phyloP scores from a whole-genome alignment of 2,113 vertebrate genomes.

The Vidua macroura region DNA sequence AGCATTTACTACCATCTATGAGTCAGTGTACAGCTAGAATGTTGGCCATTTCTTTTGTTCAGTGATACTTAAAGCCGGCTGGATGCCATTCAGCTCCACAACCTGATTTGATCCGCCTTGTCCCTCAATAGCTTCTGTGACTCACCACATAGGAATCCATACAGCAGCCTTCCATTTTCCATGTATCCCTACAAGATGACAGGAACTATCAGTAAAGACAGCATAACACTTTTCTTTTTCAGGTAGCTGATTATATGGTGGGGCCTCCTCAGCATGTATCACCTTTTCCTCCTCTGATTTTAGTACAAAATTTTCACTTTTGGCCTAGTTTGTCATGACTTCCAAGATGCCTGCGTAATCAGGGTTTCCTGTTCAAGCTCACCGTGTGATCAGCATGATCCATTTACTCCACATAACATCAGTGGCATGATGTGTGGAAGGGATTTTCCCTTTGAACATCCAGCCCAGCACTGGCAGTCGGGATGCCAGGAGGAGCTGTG shows the following conservation, averaged over 20 bases:
- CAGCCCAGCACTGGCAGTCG: not conserved
- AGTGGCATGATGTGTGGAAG: not conserved
- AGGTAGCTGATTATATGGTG: not conserved
- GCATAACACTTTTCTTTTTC: not conserved
- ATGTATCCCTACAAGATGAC: not conserved
- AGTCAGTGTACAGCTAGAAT: not conserved
- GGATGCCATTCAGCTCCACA: not conserved
- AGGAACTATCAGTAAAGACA: not conserved
- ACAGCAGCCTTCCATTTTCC: not conserved
- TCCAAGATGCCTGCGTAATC: not conserved
- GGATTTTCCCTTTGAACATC: not conserved
- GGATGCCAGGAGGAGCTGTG: not conserved
- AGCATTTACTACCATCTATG: not conserved
- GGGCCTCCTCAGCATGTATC: not conserved
- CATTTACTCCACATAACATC: not conserved
- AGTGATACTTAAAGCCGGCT: not conserved
- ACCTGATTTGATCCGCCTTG: not conserved
- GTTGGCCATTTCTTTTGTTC: not conserved
- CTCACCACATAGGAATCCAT: not conserved
- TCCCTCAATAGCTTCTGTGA: not conserved
- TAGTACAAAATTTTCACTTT: not conserved
- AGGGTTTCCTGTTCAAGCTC: not conserved
- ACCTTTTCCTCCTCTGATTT: not conserved
- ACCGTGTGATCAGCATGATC: not conserved
- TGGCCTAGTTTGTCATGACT: not conserved